Base-by-base conservation (phyloP, 2,888 invertebrate genomes). In the Alcis repandata region DNA sequence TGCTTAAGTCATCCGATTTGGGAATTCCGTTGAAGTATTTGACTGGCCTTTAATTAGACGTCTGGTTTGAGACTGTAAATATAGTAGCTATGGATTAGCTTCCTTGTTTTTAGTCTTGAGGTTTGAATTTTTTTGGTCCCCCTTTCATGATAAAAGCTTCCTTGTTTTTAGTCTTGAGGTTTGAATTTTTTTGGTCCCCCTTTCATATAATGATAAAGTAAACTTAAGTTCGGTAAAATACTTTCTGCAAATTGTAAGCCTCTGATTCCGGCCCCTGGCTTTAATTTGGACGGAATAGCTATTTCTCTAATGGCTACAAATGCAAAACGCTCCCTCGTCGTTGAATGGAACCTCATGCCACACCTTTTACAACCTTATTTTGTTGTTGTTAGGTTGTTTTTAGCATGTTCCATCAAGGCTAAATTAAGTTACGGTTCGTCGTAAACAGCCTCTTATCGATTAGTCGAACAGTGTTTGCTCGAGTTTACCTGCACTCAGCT, bases 391-490 rank as follows among this genome's bases (percentile, higher is more conserved):
- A 45, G 17, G 45, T 51, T 49, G 45, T 52, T 38, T 49, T 57
- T 22, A 19, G 41, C 36, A 22, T 36, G 15, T 9, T 48, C 22
- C 32, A 36, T 17, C 22, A 2, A 19, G 38, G n/a, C 27, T 38
- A 52, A 63, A 57, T 57, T 51, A 57, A 51, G 45, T 57, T 51
- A 51, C 13, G 43, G 20, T 6, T 22, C 6, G 17, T 45, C 22
- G 62, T 63, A 57, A 63, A 57, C 57, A 51, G 38, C 32, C 43
- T 56, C 41, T 56, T 57, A 57, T 63, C 57, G 57, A 63, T 63
- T 52, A 51, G 45, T 38, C n/a, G 45, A 36, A 40, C 56, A 15
- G 45, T 63, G 57, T 63, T 63, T 62, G 20, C 41, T 41, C 20
- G 32, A 49, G 49, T 57, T 49, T 56, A 51, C 43, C 51, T 54